phyloP scores from a whole-genome alignment of 2,113 vertebrate genomes.

The Leptocoma aspasia region DNA sequence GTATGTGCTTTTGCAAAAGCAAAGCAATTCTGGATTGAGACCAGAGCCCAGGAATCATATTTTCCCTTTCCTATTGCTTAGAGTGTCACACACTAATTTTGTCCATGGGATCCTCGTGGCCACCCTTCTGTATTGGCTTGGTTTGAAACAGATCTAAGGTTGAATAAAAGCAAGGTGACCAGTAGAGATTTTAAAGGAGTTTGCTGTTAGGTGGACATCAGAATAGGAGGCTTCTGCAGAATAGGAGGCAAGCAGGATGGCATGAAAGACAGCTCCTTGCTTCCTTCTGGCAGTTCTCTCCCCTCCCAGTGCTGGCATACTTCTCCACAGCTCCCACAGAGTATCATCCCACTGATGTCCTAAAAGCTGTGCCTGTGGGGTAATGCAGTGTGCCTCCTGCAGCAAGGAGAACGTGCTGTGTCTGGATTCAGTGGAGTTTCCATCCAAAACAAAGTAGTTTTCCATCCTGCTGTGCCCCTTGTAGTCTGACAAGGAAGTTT shows the following conservation, averaged over 20 bases:
- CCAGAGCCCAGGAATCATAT: not conserved
- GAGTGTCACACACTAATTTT: not conserved
- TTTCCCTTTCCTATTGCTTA: not conserved
- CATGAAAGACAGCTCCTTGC: not conserved
- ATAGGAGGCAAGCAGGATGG: not conserved
- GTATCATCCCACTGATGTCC: not conserved
- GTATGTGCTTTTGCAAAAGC: not conserved
- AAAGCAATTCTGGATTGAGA: not conserved
- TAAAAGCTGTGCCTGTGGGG: not conserved
- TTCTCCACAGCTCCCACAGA: not conserved
- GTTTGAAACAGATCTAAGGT: not conserved
- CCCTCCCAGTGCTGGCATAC: not conserved
- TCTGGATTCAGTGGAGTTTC: rapidly evolving
- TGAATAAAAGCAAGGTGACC: not conserved
- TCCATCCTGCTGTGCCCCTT: not conserved
- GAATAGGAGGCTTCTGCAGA: not conserved
- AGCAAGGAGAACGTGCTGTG: not conserved
- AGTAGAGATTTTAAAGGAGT: not conserved
- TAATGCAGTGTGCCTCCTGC: not conserved
- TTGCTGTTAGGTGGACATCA: not conserved
- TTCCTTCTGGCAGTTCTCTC: not conserved
- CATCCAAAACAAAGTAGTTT: not conserved
- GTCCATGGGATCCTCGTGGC: not conserved
- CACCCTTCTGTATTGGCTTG: not conserved
- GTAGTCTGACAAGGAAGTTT: not conserved